Evolutionary conservation across 2,113 vertebrate species (phyloP).

Genomic region (Corydoras sp.): DNA sequence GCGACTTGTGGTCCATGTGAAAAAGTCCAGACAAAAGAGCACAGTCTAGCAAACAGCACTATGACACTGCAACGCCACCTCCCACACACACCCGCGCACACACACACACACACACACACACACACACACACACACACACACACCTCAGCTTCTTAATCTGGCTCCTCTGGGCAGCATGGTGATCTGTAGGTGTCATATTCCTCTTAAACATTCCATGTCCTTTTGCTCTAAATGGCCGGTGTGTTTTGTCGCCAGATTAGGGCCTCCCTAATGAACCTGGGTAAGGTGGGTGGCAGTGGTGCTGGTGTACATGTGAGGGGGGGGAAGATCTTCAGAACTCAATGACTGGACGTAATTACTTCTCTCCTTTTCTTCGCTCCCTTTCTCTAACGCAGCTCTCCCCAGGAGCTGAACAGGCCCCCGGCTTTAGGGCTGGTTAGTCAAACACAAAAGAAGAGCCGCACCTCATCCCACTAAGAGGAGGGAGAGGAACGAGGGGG

Average conservation of each 20-base stretch:
- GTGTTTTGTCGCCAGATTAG: slow-evolving; percentile 64
- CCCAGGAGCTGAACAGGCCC: slow-evolving; percentile 71
- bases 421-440: slow-evolving; percentile 89
- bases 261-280: slow-evolving; percentile 76
- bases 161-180: slow-evolving; percentile 28
- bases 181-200: slow-evolving; percentile 52
- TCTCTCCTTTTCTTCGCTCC: slow-evolving; percentile 82
- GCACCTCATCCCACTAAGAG: slow-evolving; percentile 78
- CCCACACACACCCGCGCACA: background rate
- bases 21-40: slow-evolving; percentile 34
- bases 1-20: slow-evolving; percentile 33
- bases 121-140: background rate
- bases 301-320: slow-evolving; percentile 19
- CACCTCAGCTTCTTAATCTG: slow-evolving; percentile 33
- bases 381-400: slow-evolving; percentile 68
- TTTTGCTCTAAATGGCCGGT: slow-evolving; percentile 67
- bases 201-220: slow-evolving; percentile 66
- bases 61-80: slow-evolving; percentile 14
- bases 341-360: slow-evolving; percentile 92
- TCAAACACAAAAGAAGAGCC: slow-evolving; percentile 90
- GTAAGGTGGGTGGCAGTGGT: slow-evolving; percentile 42
- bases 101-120: background rate
- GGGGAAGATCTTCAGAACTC: slow-evolving; percentile 79
- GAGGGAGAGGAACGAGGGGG: slow-evolving; percentile 14
- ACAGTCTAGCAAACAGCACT: slow-evolving; percentile 33